A percentile compares a stretch with the other conserved stretches of the same genome.
These are phyloP conservation scores for Seira ritae DNA, from an alignment of 2,888 invertebrate species.

Conservation along the genomic window DNA sequence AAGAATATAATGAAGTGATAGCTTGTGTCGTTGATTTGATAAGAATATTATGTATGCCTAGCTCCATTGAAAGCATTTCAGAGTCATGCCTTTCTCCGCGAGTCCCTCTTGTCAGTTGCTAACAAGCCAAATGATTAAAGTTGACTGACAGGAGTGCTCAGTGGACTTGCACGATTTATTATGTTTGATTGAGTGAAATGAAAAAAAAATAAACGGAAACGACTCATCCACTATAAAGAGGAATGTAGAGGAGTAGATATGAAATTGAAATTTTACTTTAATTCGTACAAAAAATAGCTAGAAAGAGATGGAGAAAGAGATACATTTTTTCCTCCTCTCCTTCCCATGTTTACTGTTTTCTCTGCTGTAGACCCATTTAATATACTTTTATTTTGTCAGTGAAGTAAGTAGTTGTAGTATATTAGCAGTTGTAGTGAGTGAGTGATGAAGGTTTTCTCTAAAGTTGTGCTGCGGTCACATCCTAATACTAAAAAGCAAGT, in stretches of 20 bases:
- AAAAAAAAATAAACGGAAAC: slow-evolving; percentile 3
- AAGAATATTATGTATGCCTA: no score
- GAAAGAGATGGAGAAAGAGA: background rate
- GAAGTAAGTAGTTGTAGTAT: background rate
- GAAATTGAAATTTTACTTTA: slow-evolving; percentile 15
- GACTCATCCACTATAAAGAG: background rate
- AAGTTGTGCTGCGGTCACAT: background rate
- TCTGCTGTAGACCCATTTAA: background rate
- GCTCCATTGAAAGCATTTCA: no score
- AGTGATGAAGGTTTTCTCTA: background rate
- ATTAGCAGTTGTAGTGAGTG: background rate
- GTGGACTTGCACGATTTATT: slow-evolving; percentile 57
- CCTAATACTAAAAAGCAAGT: background rate
- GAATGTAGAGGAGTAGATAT: background rate
- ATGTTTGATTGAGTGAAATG: slow-evolving; percentile 62
- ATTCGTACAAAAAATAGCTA: background rate
- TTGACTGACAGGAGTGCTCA: slow-evolving; percentile 61
- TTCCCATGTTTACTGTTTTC: background rate
- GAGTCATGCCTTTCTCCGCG: no score
- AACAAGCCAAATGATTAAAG: slow-evolving; percentile 58
- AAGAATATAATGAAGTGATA: no score
- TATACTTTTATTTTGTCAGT: background rate
- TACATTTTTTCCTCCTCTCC: background rate
- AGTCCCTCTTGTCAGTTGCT: slow-evolving; percentile 22
- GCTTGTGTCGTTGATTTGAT: no score